A percentile compares a stretch with the other conserved stretches of the same genome.
These are phyloP conservation scores for Otis tarda DNA, from an alignment of 2,113 vertebrate species.

Conservation along the genomic window DNA sequence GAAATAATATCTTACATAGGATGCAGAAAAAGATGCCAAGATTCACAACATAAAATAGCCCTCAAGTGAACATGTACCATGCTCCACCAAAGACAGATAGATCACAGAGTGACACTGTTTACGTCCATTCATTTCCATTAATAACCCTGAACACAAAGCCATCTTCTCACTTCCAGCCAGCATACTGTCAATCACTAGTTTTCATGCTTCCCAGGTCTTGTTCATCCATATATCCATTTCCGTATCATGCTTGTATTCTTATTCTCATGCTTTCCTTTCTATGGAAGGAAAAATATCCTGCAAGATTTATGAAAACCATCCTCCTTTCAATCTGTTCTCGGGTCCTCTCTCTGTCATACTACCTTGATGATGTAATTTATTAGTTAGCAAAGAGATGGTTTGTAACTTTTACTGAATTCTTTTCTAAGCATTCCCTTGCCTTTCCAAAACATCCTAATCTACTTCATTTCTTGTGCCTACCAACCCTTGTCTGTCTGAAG, in stretches of 20 bases:
- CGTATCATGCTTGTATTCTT: not conserved
- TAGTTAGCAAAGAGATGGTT: not conserved
- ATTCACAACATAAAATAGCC: not conserved
- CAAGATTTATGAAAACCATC: not conserved
- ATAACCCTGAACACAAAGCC: not conserved
- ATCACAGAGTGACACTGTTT: not conserved
- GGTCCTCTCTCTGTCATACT: not conserved
- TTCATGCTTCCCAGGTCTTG: not conserved
- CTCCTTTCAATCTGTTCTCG: not conserved
- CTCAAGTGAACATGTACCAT: not conserved
- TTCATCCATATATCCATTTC: not conserved
- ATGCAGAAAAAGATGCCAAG: not conserved
- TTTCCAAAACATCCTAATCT: not conserved
- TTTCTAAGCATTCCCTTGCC: not conserved
- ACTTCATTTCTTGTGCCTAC: not conserved
- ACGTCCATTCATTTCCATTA: not conserved
- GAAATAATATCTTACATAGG: not conserved
- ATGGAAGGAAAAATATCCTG: not conserved
- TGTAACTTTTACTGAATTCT: not conserved
- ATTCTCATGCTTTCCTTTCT: not conserved
- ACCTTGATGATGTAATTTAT: not conserved
- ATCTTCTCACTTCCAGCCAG: not conserved
- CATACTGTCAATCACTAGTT: not conserved
- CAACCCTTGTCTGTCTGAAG: not conserved
- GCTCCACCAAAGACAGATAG: not conserved